Percentiles rank a stretch among this genome's conserved stretches.
phyloP scores from a whole-genome alignment of 2,888 invertebrate genomes.

The Corbicula japonica region DNA sequence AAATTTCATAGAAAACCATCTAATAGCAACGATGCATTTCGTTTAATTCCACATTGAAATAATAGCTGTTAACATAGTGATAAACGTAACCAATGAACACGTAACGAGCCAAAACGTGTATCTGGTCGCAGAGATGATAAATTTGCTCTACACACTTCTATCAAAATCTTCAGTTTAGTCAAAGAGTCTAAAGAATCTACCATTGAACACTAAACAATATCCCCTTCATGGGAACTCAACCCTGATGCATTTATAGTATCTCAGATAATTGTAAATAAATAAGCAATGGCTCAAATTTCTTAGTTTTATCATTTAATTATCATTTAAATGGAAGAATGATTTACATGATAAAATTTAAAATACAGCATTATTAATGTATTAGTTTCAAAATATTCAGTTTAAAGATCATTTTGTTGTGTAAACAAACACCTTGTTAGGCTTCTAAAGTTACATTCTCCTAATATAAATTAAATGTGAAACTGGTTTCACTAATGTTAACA shows the following conservation, averaged over 20 bases:
- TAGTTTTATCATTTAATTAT: slow-evolving; percentile 5
- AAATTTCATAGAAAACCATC: too few relatives aligned
- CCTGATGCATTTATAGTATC: not conserved
- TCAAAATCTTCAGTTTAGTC: slow-evolving; percentile 4
- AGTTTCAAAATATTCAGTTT: too few relatives aligned
- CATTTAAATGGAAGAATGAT: slow-evolving; percentile 4
- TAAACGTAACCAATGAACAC: slow-evolving; percentile 17
- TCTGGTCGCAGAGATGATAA: slow-evolving; percentile 10
- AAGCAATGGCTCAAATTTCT: not conserved
- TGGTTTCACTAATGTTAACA: too few relatives aligned
- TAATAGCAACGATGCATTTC: slow-evolving; percentile 2
- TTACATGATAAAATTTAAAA: not conserved
- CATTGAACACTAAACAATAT: too few relatives aligned
- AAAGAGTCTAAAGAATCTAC: too few relatives aligned
- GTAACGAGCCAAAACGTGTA: slow-evolving; percentile 1
- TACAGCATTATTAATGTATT: not conserved
- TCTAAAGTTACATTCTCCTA: too few relatives aligned
- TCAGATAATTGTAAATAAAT: slow-evolving; percentile 15
- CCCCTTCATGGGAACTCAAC: slow-evolving; percentile 17
- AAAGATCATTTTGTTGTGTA: too few relatives aligned
- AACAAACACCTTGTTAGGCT: too few relatives aligned
- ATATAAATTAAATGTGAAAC: too few relatives aligned
- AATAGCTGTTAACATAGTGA: slow-evolving; percentile 20
- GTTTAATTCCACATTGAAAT: not conserved
- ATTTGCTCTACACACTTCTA: not conserved